phyloP scores from a whole-genome alignment of 1,140 invertebrate genomes.

The Lerema accius region DNA sequence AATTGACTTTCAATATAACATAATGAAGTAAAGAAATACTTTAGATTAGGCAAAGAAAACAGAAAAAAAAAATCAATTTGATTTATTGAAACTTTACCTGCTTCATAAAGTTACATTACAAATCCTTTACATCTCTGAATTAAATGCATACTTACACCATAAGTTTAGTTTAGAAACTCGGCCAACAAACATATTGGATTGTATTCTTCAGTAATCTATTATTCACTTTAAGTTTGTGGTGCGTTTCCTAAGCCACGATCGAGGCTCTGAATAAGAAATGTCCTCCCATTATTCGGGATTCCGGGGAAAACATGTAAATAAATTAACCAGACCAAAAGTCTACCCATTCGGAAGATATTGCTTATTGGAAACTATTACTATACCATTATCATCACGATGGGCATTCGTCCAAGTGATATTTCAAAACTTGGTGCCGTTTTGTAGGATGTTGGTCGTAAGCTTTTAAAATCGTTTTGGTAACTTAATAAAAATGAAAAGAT shows the following conservation, averaged over 20 bases:
- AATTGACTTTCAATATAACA: too few relatives aligned
- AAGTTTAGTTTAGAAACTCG: conserved; percentile 16
- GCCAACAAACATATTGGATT: conserved; percentile 21
- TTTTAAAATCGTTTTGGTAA: conserved; percentile 36
- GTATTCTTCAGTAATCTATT: conserved; percentile 29
- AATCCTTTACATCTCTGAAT: not conserved
- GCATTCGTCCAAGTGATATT: conserved; percentile 51
- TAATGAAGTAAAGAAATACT: too few relatives aligned
- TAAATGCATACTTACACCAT: not conserved
- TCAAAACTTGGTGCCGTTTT: conserved; percentile 37
- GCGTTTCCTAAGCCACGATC: conserved; percentile 33
- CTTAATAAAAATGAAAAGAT: conserved; percentile 26
- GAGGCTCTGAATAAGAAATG: conserved; percentile 29
- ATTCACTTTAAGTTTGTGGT: conserved; percentile 26
- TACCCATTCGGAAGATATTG: conserved; percentile 56
- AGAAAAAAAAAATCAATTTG: too few relatives aligned
- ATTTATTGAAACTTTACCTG: too few relatives aligned
- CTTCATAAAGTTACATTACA: too few relatives aligned
- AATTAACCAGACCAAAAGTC: conserved; percentile 51
- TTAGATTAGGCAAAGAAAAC: too few relatives aligned
- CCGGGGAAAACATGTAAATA: conserved; percentile 51
- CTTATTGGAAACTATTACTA: conserved; percentile 64
- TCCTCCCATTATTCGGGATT: conserved; percentile 31
- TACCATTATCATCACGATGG: conserved; percentile 44
- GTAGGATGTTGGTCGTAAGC: conserved; percentile 23